Evolutionary conservation across 2,113 vertebrate species (phyloP), one percentile per base, ranked within the genome.

Genomic region (Gymnorhina tibicen): DNA sequence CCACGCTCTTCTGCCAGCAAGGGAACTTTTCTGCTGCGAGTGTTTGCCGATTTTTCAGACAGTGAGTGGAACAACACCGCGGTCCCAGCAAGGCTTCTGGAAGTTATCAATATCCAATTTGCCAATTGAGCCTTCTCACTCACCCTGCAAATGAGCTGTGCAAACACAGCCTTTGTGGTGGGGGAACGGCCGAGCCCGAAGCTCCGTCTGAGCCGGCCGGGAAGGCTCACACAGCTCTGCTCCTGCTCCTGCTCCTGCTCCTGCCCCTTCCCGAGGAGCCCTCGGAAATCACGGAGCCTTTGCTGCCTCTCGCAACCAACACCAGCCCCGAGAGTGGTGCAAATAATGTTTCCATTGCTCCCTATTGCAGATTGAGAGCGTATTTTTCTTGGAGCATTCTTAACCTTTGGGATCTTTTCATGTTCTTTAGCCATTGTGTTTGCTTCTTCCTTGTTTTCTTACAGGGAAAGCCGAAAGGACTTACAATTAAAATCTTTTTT

Each of bases 381-480:
- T 97, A 95, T 96, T 97, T 97, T 96, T 95, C 96, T 97, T 97
- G 97, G 96, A 97, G 86, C 92, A 30, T 64, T 91, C 81, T 27
- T 91, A 96, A 86, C 79, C 87, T 96, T 87, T 87, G 86, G 91
- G 93, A 96, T 89, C 92, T 96, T 96, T 83, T 94, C 78, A 93
- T 68, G 70, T 90, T 75, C 92, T 91, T 72, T 92, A 87, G 58
- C 82, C 91, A 92, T 79, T 96, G 93, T 95, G 89, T 95, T 95
- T 24, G 63, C 72, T 53, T 94, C 94, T 96, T 93, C 77, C 95
- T 85, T 88, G 70, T 87, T 73, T 88, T 97, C 63, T 76, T 78
- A 47, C 47, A 85, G 80, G 95, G 87, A 95, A 88, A 79, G 73
- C 90, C 0, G 79, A 68, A 94, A 87, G 63, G 85, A 16, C 94